Conservation (phyloP, 2,888 invertebrate genomes). For the Tanypteryx hageni region DNA sequence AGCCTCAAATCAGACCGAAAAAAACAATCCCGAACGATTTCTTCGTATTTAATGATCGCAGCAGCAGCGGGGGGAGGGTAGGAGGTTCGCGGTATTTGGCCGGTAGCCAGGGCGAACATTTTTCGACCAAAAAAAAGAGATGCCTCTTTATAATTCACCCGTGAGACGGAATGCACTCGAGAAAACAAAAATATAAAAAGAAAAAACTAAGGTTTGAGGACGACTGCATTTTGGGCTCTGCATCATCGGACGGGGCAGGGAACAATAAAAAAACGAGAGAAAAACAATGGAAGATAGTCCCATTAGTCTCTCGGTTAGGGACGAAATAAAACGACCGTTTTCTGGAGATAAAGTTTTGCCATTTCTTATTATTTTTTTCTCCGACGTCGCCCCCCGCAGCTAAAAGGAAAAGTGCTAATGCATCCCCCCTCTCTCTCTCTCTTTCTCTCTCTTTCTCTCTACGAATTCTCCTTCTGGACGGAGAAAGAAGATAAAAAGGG, state of each 20-base stretch:
- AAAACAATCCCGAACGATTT: too few species aligned
- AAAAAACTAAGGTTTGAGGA: too few species aligned
- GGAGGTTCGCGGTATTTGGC: too few species aligned
- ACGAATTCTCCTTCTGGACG: neutral
- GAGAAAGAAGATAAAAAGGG: neutral
- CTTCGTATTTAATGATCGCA: too few species aligned
- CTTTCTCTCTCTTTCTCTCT: neutral
- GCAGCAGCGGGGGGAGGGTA: too few species aligned
- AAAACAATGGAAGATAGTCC: slow-evolving; percentile 4
- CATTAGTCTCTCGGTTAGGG: neutral
- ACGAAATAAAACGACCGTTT: neutral
- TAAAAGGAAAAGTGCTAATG: neutral
- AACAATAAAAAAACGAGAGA: neutral
- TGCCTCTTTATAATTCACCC: too few species aligned
- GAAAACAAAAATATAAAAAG: too few species aligned
- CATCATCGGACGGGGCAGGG: neutral
- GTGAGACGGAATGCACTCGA: too few species aligned
- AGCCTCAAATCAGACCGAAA: too few species aligned
- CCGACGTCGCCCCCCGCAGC: neutral
- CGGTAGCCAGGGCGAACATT: too few species aligned
- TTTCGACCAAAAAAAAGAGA: too few species aligned
- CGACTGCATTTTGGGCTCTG: too few species aligned
- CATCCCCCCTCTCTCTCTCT: neutral
- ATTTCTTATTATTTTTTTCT: neutral
- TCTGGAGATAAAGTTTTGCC: neutral